phyloP scores from a whole-genome alignment of 1,140 invertebrate species.

The Nasonia giraulti region DNA sequence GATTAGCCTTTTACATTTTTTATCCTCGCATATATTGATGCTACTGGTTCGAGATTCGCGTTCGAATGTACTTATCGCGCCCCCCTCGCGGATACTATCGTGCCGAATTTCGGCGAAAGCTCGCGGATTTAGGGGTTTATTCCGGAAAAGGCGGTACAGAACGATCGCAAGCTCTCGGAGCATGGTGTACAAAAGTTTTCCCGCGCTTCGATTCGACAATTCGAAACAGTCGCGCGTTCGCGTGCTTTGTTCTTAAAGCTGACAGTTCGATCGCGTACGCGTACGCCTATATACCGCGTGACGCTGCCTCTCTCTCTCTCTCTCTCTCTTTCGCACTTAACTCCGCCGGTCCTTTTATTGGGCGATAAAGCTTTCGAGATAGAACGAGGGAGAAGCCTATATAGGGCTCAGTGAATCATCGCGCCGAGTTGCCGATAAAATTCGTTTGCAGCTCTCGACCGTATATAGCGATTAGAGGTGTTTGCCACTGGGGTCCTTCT shows the following conservation, averaged over 20 bases:
- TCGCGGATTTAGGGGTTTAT: too few species aligned
- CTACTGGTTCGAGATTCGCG: too few species aligned
- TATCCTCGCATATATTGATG: too few species aligned
- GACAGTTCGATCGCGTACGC: not conserved
- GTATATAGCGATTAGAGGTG: conserved; percentile 20
- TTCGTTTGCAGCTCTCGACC: not conserved
- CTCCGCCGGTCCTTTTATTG: conserved; percentile 11
- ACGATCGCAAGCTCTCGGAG: too few species aligned
- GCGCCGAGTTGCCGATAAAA: not conserved
- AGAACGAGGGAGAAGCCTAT: not conserved
- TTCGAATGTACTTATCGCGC: too few species aligned
- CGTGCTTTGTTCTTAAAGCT: not conserved
- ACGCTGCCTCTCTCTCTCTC: conserved; percentile 15
- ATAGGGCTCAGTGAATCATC: conserved; percentile 11
- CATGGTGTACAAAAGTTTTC: too few species aligned
- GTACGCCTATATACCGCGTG: too few species aligned
- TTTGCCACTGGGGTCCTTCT: not conserved
- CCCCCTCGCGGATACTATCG: too few species aligned
- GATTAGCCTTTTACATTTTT: not conserved
- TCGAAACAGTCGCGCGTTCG: too few species aligned
- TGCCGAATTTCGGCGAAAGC: too few species aligned
- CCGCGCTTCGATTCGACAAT: too few species aligned
- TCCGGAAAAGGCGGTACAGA: too few species aligned
- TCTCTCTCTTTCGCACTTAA: conserved; percentile 8
- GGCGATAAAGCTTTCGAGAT: conserved; percentile 12